Base-by-base conservation (phyloP, 2,113 vertebrate genomes). In the Leucopsar rothschildi region DNA sequence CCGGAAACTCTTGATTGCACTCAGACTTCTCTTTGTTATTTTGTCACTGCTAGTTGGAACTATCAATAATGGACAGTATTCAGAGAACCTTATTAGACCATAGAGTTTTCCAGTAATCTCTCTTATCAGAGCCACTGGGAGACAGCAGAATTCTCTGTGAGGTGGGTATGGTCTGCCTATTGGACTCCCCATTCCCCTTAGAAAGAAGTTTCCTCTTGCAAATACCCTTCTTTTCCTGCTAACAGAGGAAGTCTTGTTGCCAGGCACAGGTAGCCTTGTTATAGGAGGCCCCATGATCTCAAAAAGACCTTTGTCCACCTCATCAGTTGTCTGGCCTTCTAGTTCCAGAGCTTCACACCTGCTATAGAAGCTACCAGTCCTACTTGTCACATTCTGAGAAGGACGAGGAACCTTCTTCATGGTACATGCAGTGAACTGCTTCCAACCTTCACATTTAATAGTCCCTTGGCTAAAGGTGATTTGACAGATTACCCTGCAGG, bases 241-340 rank as follows among this genome's bases (percentile, higher is more conserved):
- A 65, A n/a, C 23, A 65, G 39, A 23, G 40, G 15, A 64, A n/a
- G 15, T 8, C 23, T 15, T 39, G 19, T 40, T 84, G 59, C 11
- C 3, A 2, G 28, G 9, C 33, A 63, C n/a, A 40, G 23, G 28
- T 5, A 31, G 22, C 1, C 0, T 4, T 73, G 59, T 47, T 45
- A 47, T 24, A 75, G 40, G 29, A 65, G 8, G 12, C 10, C 35
- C 8, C 49, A n/a, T 7, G 0, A 47, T n/a, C 23, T 28, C 49
- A 47, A 39, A 55, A 39, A 55, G n/a, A 47, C 15, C 15, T 64
- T 55, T 73, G 8, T 23, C 49, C 18, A 28, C 18, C 28, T 64
- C 18, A 64, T n/a, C 19, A 47, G 28, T 39, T 55, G 9, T 55
- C 28, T 45, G 11, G n/a, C 28, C 22, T 47, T 33, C 35, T 28